These are phyloP conservation scores for Erynnis tages DNA, from an alignment of 2,888 invertebrate genomes.

Conservation along the genomic window DNA sequence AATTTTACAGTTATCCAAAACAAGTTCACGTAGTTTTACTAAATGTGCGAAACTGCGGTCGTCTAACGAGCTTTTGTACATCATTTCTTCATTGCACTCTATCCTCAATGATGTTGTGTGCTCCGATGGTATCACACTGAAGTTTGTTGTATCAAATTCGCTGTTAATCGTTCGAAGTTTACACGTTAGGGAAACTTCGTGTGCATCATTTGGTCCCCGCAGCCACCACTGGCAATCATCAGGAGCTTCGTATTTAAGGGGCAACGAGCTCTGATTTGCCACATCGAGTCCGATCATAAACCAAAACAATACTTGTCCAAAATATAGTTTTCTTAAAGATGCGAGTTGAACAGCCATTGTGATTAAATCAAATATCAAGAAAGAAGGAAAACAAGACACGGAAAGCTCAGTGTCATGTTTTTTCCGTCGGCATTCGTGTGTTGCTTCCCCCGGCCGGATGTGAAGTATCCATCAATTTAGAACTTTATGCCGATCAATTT, in stretches of 20 bases:
- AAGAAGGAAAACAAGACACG: slow-evolving; percentile 75
- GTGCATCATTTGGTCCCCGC: slow-evolving; percentile 81
- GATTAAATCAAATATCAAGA: slow-evolving; percentile 73
- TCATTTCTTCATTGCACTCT: slow-evolving; percentile 89
- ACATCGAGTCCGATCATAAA: slow-evolving; percentile 68
- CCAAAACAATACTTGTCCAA: slow-evolving; percentile 68
- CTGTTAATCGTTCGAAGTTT: slow-evolving; percentile 92
- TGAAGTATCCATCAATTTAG: slow-evolving; percentile 78
- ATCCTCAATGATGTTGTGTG: slow-evolving; percentile 90
- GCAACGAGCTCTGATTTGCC: slow-evolving; percentile 74
- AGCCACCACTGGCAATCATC: slow-evolving; percentile 93
- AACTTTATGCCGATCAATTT: slow-evolving; percentile 61
- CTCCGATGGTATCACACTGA: slow-evolving; percentile 92
- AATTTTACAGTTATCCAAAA: slow-evolving; percentile 93
- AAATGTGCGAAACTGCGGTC: slow-evolving; percentile 90
- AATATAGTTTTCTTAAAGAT: slow-evolving; percentile 58
- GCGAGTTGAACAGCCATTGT: slow-evolving; percentile 67
- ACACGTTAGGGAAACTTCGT: slow-evolving; percentile 89
- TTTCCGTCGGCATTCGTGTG: slow-evolving; percentile 76
- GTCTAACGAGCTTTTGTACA: slow-evolving; percentile 89
- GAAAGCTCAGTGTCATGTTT: slow-evolving; percentile 78
- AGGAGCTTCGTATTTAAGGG: slow-evolving; percentile 88
- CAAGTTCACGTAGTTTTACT: slow-evolving; percentile 88
- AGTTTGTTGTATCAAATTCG: slow-evolving; percentile 93
- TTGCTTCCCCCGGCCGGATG: slow-evolving; percentile 73